Percentiles rank a stretch among this genome's conserved stretches.
phyloP scores from a whole-genome alignment of 2,113 vertebrate species.

The Dicerorhinus sumatrensis region DNA sequence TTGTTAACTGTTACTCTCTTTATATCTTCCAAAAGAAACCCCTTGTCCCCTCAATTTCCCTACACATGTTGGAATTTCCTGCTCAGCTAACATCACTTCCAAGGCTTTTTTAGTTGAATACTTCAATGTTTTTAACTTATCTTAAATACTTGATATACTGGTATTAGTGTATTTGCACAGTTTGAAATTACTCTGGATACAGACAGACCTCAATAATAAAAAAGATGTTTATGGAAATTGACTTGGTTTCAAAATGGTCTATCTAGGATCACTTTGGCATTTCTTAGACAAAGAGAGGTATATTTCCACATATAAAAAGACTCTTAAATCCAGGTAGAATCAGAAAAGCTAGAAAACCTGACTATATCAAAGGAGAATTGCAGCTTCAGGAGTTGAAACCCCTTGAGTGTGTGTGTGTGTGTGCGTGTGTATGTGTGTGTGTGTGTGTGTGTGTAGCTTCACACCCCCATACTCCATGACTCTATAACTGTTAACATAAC shows the following conservation, averaged over 20 bases:
- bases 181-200: neutral
- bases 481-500: neutral
- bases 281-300: neutral
- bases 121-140: conserved; percentile 1
- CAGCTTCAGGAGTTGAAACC: neutral
- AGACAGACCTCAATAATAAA: neutral
- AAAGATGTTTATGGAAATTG: neutral
- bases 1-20: neutral
- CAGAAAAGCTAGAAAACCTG: neutral
- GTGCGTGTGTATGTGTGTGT: neutral
- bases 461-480: neutral
- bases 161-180: neutral
- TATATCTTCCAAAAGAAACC: neutral
- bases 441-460: neutral
- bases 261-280: neutral
- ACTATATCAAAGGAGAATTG: neutral
- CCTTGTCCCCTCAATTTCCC: neutral
- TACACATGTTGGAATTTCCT: neutral
- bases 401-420: neutral
- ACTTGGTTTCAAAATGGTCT: conserved; percentile 23
- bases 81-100: neutral
- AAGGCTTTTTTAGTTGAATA: neutral
- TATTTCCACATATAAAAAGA: neutral
- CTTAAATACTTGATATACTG: neutral
- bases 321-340: neutral